Evolutionary conservation across 2,113 vertebrate genomes (phyloP), one percentile per base, ranked within the genome.

Genomic region (Dasypus novemcinctus): DNA sequence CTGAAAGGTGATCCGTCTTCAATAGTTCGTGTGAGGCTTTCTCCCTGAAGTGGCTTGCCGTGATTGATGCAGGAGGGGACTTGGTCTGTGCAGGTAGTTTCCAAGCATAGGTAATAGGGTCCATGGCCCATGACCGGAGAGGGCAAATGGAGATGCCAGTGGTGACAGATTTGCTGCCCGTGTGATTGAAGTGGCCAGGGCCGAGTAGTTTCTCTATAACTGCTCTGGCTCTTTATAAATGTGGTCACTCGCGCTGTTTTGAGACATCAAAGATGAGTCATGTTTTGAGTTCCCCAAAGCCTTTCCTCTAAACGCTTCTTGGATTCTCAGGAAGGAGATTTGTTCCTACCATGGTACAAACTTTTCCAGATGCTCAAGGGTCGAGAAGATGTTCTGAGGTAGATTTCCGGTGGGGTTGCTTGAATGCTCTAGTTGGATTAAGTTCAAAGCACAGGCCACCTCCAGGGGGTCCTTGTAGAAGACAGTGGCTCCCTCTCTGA

Each of bases 1-100:
- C 54, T 68, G 46, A 96, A 43, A 87, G 7, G 18, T 36, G 86
- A 93, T 92, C 84, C 46, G 41, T 95, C 94, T 95, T 90, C 38
- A n/a, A 33, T 33, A 76, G 41, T 84, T 82, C 69, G 68, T 38
- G 64, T 74, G 71, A 90, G 61, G 43, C 23, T 72, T 91, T 87
- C 76, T 94, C 61, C 17, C 68, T 36, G 7, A 95, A 95, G 80
- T 57, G 46, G 20, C 57, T 95, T 87, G 4, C n/a, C 79, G 13
- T 57, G 59, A 59, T 64, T 68, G 27, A 41, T 49, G 43, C 27
- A 71, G 20, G 66, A 89, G 18, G 52, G 57, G 59, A 94, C 29
- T 78, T 72, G 49, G 33, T 91, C 33, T 46, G 76, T 95, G 68
- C 49, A 33, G 41, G 46, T 23, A 43, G 7, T 64, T 95, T 75